phyloP scores from a whole-genome alignment of 2,888 invertebrate species.

The Cryptus viduatorius region DNA sequence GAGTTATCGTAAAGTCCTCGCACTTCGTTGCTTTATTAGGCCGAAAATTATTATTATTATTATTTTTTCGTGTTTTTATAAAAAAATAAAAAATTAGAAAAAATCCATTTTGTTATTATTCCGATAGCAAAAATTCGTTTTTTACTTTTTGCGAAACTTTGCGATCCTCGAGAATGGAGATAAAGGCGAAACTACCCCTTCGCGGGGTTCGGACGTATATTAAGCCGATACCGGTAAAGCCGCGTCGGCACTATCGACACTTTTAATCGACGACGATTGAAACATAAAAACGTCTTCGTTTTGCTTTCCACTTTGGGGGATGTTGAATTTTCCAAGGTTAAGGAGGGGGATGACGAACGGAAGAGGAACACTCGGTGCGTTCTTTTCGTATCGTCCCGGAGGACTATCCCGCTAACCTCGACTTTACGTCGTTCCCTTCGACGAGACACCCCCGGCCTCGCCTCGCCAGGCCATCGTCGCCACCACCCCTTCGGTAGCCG shows the following conservation, averaged over 20 bases:
- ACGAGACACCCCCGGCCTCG: slow-evolving; percentile 64
- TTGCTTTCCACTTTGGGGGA: neutral
- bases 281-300: neutral
- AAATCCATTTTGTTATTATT: neutral
- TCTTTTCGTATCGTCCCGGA: slow-evolving; percentile 71
- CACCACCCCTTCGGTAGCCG: slow-evolving; percentile 67
- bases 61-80: neutral
- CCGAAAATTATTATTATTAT: neutral
- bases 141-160: neutral
- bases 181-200: slow-evolving; percentile 13
- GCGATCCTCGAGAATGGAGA: slow-evolving; percentile 13
- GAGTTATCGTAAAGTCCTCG: neutral
- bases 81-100: neutral
- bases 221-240: slow-evolving; percentile 10
- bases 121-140: neutral
- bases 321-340: slow-evolving; percentile 15
- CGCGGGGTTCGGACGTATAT: neutral
- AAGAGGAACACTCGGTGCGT: slow-evolving; percentile 11
- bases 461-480: slow-evolving; percentile 62
- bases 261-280: neutral
- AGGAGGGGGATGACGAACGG: slow-evolving; percentile 36
- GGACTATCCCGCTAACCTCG: slow-evolving; percentile 73
- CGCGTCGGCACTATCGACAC: slow-evolving; percentile 17
- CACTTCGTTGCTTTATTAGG: slow-evolving; percentile 34
- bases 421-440: slow-evolving; percentile 70